Percentiles rank a stretch among this genome's conserved stretches.
Conservation (phyloP, 2,113 vertebrate genomes). For the Tyto alba region DNA sequence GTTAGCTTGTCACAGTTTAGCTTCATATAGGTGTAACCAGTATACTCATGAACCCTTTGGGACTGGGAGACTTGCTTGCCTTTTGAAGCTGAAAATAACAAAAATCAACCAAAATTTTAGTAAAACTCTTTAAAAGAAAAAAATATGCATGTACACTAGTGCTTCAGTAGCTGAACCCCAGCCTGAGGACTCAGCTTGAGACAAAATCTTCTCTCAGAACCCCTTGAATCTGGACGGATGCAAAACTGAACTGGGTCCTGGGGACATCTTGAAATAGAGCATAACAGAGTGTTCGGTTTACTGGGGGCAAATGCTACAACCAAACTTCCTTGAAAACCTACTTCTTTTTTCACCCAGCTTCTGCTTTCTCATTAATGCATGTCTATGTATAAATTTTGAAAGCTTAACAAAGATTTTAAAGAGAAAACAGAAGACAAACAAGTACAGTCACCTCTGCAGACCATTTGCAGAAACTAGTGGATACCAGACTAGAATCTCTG, state of each 20-base stretch:
- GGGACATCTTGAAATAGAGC: neutral
- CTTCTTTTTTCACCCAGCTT: neutral
- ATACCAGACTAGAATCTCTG: neutral
- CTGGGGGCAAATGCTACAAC: neutral
- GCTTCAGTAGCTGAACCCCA: neutral
- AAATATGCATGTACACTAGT: neutral
- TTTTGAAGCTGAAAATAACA: neutral
- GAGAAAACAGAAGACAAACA: neutral
- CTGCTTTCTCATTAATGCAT: neutral
- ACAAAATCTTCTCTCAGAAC: neutral
- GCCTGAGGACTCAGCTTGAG: neutral
- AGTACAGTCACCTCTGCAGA: neutral
- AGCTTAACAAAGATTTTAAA: neutral
- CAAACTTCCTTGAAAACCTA: neutral
- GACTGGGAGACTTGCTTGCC: neutral
- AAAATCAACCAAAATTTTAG: neutral
- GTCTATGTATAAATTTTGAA: neutral
- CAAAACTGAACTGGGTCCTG: neutral
- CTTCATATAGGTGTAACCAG: neutral
- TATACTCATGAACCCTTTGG: neutral
- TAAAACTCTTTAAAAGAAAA: neutral
- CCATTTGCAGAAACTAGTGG: neutral
- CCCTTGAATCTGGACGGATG: neutral
- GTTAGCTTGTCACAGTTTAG: neutral
- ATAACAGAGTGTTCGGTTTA: neutral